Evolutionary conservation across 2,113 vertebrate species (phyloP), one percentile per base, ranked within the genome.

Genomic region (Muntiacus reevesi): DNA sequence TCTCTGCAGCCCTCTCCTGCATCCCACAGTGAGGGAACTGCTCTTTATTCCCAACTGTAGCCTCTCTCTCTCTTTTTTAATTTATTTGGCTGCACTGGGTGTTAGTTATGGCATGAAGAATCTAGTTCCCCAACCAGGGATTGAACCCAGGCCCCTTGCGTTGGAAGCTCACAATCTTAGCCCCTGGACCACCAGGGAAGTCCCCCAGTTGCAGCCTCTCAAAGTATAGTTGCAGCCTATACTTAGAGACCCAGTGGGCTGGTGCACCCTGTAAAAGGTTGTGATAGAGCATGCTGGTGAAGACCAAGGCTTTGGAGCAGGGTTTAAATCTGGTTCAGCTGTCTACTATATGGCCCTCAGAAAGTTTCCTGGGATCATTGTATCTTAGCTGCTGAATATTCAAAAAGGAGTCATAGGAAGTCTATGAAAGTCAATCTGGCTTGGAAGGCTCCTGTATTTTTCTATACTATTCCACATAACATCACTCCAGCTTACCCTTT

Each of bases 401-500:
- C 28, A 19, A 67, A 93, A 96, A 59, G 3, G 36, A 45, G 12
- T 25, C 50, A 52, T 2, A 54, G 27, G 54, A 71, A 76, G 59
- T 28, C 60, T 89, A 47, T 21, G 55, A 82, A 45, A 89, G 13
- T 54, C 13, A 57, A 33, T 33, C 55, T 33, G 21, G 28, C 36
- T 11, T 76, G 62, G 59, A 86, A 57, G 33, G 21, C 62, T 59
- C 47, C 11, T 0, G 3, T 4, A 33, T 28, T n/a, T 19, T 82
- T 23, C 33, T 4, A 27, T 54, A 3, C 5, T 8, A 6, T n/a
- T 17, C 71, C 1, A 6, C 7, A 2, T 23, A 3, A 0, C 21
- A 4, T 25, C 27, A 10, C 27, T 25, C 45, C 60, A 36, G 33
- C 23, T 67, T 21, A 11, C 6, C 23, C 4, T 21, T 2, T 28